These are phyloP conservation scores for Sibirionetta formosa DNA, from an alignment of 2,797 vertebrate species.

Conservation along the genomic window DNA sequence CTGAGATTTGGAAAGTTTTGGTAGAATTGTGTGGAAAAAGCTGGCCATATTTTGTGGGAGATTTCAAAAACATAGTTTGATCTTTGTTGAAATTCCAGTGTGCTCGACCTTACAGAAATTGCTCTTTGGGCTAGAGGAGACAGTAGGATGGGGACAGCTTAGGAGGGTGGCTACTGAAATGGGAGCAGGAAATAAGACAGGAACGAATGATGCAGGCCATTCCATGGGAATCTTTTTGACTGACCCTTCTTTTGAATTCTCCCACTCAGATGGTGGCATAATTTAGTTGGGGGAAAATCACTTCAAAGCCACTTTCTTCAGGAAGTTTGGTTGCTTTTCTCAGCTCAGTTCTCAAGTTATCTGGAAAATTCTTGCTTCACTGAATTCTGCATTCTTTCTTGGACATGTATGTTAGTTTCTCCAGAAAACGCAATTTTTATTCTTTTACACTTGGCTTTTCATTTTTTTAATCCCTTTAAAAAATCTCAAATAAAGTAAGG, in stretches of 20 bases:
- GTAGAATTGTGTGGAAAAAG: not conserved
- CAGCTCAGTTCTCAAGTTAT: not conserved
- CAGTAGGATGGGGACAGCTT: not conserved
- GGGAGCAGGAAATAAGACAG: not conserved
- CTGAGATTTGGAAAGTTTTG: not conserved
- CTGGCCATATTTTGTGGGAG: not conserved
- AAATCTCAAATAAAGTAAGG: not conserved
- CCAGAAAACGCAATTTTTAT: conserved; percentile 51
- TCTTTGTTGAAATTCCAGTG: not conserved
- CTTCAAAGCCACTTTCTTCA: not conserved
- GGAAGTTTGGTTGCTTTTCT: not conserved
- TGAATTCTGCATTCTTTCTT: conserved; percentile 45
- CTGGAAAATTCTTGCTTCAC: not conserved
- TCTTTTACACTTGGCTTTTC: conserved; percentile 32
- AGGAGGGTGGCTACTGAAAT: not conserved
- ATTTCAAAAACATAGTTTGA: not conserved
- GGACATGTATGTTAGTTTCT: conserved; percentile 3
- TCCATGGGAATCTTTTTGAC: not conserved
- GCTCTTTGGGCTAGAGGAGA: not conserved
- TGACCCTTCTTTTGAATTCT: not conserved
- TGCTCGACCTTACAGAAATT: not conserved
- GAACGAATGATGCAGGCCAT: not conserved
- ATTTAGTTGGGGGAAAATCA: not conserved
- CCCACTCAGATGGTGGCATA: not conserved
- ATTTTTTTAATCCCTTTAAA: conserved; percentile 17